Percentiles rank a stretch among this genome's conserved stretches.
Evolutionary conservation across 2,113 vertebrate species (phyloP).

Genomic region (Acrocephalus kingi): DNA sequence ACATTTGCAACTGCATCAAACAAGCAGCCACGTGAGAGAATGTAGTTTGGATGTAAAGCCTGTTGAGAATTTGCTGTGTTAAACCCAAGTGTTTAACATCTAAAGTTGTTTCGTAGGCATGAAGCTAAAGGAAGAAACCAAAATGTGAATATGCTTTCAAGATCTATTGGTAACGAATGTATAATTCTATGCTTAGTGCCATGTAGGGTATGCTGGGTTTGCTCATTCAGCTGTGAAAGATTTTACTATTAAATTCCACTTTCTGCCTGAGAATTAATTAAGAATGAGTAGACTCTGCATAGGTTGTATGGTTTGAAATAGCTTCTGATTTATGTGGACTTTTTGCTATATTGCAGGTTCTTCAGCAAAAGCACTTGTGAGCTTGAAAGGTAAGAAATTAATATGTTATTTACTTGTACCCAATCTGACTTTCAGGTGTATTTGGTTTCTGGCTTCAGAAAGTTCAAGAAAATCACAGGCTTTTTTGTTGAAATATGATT

Average conservation of each 20-base stretch:
- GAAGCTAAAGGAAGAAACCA: not conserved
- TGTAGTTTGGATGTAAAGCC: not conserved
- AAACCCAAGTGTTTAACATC: not conserved
- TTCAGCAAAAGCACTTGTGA: conserved; percentile 97
- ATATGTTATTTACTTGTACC: not conserved
- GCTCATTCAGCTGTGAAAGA: not conserved
- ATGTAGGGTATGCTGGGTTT: not conserved
- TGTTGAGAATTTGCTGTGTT: not conserved
- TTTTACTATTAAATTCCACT: not conserved
- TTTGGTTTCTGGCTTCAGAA: not conserved
- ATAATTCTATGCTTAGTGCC: not conserved
- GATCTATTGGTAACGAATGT: not conserved
- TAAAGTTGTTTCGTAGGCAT: not conserved
- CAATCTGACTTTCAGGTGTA: not conserved
- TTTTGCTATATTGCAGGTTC: conserved; percentile 83
- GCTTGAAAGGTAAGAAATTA: conserved; percentile 91
- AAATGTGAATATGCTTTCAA: not conserved
- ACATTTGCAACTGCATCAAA: not conserved
- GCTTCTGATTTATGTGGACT: conserved; percentile 27
- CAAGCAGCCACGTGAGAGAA: not conserved
- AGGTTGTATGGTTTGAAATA: conserved; percentile 14
- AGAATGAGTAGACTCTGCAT: not conserved
- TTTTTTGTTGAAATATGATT: not conserved
- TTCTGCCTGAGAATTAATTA: not conserved
- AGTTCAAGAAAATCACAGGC: not conserved